A percentile compares a stretch with the other conserved stretches of the same genome.
Evolutionary conservation across 1,140 invertebrate species (phyloP).

Genomic region (Carcinoscorpius rotundicauda): DNA sequence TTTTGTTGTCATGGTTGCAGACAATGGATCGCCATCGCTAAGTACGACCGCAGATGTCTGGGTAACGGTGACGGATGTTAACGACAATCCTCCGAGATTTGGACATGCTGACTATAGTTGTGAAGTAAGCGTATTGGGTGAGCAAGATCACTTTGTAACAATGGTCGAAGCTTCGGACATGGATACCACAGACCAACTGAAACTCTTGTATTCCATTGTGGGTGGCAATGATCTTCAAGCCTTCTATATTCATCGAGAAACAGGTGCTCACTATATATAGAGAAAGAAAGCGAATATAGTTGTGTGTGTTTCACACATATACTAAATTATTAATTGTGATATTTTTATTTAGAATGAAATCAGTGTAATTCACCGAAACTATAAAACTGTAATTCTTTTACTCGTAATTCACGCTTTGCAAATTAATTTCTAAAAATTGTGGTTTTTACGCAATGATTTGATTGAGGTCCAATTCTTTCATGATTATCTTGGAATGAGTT

Average conservation of each 20-base stretch:
- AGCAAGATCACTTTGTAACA: conserved; percentile 73
- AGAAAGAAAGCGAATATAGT: too few relatives aligned
- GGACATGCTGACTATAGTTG: conserved; percentile 51
- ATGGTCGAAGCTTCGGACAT: conserved; percentile 75
- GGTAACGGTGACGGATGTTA: conserved; percentile 30
- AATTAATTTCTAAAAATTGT: too few relatives aligned
- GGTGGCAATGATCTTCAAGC: conserved; percentile 70
- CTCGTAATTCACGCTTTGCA: too few relatives aligned
- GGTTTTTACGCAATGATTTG: too few relatives aligned
- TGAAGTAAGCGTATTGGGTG: conserved; percentile 50
- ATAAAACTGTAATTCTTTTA: too few relatives aligned
- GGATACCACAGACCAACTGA: conserved; percentile 59
- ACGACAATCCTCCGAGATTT: conserved; percentile 43
- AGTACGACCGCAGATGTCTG: conserved; percentile 20
- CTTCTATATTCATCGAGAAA: conserved; percentile 60
- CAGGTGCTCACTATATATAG: conserved; percentile 37
- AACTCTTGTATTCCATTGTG: conserved; percentile 68
- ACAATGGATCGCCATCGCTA: conserved; percentile 19
- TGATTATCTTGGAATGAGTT: too few relatives aligned
- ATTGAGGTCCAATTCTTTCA: too few relatives aligned
- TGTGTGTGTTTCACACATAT: too few relatives aligned
- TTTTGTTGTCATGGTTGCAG: conserved; percentile 39
- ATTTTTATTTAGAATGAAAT: too few relatives aligned
- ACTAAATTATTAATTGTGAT: too few relatives aligned
- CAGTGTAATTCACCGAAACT: too few relatives aligned